Percentiles rank a stretch among this genome's conserved stretches.
phyloP scores from a whole-genome alignment of 2,113 vertebrate species.

The Leuciscus idus region DNA sequence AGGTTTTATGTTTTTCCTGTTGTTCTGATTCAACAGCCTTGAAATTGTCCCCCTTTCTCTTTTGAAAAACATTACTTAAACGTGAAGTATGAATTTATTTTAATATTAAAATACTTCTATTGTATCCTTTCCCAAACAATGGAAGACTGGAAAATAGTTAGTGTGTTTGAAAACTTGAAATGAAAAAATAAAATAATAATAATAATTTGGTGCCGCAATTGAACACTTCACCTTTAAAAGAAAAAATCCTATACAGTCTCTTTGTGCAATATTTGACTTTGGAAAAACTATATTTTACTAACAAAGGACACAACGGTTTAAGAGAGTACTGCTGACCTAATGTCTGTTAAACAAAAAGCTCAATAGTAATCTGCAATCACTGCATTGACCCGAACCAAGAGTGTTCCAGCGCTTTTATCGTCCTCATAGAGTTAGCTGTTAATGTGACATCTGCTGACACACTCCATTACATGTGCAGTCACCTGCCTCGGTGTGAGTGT shows the following conservation, averaged over 20 bases:
- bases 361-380: conserved; percentile 10
- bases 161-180: background rate
- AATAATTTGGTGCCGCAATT: background rate
- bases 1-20: background rate
- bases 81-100: background rate
- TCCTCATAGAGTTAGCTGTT: conserved; percentile 26
- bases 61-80: background rate
- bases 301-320: background rate
- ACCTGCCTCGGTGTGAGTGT: conserved; percentile 5
- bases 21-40: background rate
- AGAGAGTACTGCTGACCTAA: background rate
- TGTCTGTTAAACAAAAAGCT: conserved; percentile 32
- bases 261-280: background rate
- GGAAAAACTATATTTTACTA: background rate
- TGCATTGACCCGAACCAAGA: background rate
- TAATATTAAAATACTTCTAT: background rate
- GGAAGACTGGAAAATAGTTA: no score
- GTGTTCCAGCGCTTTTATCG: conserved; percentile 7
- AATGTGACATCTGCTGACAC: conserved; percentile 26
- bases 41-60: background rate
- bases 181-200: accelerated
- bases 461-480: conserved; percentile 29
- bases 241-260: background rate
- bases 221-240: background rate
- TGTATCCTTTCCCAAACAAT: no score